These are phyloP conservation scores for Tamias sibiricus DNA, from an alignment of 2,113 vertebrate species.

Conservation along the genomic window DNA sequence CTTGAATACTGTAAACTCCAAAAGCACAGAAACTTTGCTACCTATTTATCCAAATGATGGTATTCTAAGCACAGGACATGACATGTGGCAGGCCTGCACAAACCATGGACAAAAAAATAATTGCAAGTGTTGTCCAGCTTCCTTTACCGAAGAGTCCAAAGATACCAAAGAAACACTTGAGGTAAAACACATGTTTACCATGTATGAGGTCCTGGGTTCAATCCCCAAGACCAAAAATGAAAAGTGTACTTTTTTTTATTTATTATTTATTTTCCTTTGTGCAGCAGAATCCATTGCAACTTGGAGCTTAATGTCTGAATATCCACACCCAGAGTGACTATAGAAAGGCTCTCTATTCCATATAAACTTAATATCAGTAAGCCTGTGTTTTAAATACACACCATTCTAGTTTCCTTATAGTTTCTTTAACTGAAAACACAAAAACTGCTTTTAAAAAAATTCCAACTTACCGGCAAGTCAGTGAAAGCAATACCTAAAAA, in stretches of 20 bases:
- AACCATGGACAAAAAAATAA: not conserved
- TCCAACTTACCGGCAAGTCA: conserved; percentile 90
- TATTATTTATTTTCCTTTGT: not conserved
- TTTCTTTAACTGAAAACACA: conserved; percentile 56
- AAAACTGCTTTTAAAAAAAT: conserved; percentile 72
- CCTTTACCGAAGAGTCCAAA: not conserved
- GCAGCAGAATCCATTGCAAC: not conserved
- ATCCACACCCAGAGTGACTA: not conserved
- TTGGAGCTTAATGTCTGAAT: not conserved
- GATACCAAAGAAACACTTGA: not conserved
- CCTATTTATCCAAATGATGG: not conserved
- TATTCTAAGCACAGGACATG: not conserved
- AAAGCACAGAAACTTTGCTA: not conserved
- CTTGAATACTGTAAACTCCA: not conserved
- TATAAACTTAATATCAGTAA: not conserved
- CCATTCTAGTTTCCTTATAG: conserved; percentile 4
- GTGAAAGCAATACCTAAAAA: conserved; percentile 91
- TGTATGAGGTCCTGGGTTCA: not conserved
- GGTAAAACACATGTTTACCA: not conserved
- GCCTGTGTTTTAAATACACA: not conserved
- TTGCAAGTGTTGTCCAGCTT: not conserved
- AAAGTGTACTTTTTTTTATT: not conserved
- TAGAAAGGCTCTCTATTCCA: not conserved
- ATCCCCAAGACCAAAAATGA: not conserved
- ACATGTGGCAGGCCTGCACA: not conserved